Base-by-base conservation (phyloP, 2,113 vertebrate species). In the Ascaphus truei region DNA sequence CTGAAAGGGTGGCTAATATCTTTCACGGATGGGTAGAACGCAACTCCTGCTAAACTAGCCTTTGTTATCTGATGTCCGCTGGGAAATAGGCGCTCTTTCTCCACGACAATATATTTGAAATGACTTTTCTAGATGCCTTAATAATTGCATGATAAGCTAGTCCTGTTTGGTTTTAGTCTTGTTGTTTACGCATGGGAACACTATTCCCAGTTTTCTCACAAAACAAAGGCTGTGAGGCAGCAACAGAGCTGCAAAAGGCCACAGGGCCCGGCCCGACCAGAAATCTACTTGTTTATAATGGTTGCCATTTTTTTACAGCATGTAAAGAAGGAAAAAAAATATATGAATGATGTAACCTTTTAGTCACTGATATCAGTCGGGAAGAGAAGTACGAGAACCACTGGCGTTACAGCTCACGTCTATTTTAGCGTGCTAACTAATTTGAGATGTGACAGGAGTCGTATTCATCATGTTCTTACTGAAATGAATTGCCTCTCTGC, bases 81-180 rank as follows among this genome's bases (percentile, higher is more conserved):
- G 93, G 94, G 92, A 91, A 92, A 94, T 96, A 96, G 87, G 94
- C 96, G 93, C 96, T 96, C 95, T 94, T 93, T 97, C 94, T 90
- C 88, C 85, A 84, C 76, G 84, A 92, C 83, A 85, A 87, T 91
- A 90, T 89, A 90, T 90, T 91, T 90, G 90, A 89, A 88, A 88
- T 91, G 89, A 92, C 86, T 91, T 92, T 71, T 92, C 91, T 97
- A 98, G 95, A 99, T 98, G 96, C 96, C 96, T 99, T 98, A 98
- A 97, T 95, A 94, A 96, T 94, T 98, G 95, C 96, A 98, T 98
- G 96, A 97, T 93, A 95, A 90, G 92, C 90, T 93, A 94, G 92
- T 93, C 92, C 88, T 91, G 80, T 91, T 71, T 71, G 88, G 89
- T 89, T 90, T 91, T 93, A 92, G 91, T 92, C 87, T 89, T 89